These are phyloP conservation scores for Myiopsitta monachus DNA, from an alignment of 2,113 vertebrate genomes.

Conservation along the genomic window DNA sequence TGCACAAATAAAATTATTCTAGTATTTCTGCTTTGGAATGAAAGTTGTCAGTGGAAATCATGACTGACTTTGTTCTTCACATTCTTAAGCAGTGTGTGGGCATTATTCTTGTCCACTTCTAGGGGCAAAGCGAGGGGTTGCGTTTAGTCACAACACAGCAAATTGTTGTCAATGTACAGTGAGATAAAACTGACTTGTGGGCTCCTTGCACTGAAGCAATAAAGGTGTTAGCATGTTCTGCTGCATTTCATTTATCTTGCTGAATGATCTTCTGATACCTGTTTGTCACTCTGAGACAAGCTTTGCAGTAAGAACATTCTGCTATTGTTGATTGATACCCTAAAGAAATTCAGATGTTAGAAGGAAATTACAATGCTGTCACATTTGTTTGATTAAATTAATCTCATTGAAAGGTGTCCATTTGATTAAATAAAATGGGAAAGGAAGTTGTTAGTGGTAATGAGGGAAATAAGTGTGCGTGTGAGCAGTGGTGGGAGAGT, in stretches of 20 bases:
- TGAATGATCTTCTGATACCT: neutral
- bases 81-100: neutral
- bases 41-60: neutral
- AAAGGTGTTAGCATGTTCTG: neutral
- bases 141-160: neutral
- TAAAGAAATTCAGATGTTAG: neutral
- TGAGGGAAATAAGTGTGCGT: neutral
- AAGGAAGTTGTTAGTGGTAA: neutral
- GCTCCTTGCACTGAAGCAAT: neutral
- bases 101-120: neutral
- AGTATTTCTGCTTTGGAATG: neutral
- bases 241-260: neutral
- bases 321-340: neutral
- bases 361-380: neutral
- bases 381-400: neutral
- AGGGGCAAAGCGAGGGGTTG: neutral
- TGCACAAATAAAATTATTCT: neutral
- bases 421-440: neutral
- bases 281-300: neutral
- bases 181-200: neutral
- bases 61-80: neutral
- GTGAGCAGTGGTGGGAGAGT: neutral
- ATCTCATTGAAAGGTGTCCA: neutral
- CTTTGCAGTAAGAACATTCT: neutral
- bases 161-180: neutral